Conservation (phyloP, 2,113 vertebrate species). For the Etheostoma cragini region DNA sequence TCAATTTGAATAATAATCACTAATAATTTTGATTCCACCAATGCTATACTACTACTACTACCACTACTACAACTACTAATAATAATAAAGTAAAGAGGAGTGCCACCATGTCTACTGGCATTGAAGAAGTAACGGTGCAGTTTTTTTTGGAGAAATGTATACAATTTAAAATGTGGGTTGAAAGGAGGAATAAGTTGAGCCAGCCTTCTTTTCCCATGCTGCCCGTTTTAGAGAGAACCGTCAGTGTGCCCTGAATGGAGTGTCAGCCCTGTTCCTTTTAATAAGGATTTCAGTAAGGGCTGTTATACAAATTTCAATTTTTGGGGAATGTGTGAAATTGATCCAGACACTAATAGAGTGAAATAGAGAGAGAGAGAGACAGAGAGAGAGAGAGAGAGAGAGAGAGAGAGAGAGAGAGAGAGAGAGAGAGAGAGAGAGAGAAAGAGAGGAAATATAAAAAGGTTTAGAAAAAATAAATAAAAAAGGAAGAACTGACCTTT, state of each 20-base stretch:
- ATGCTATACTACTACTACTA: too few species aligned
- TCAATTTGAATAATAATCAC: too few species aligned
- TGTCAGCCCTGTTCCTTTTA: background rate
- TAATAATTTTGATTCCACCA: too few species aligned
- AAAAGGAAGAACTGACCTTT: slow-evolving; percentile 36
- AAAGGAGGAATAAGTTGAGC: slow-evolving; percentile 12
- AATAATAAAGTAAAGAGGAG: too few species aligned
- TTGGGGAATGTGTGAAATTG: slow-evolving; percentile 52
- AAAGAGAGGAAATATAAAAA: slow-evolving; percentile 2
- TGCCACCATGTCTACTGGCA: too few species aligned
- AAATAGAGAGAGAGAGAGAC: slow-evolving; percentile 16
- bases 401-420: slow-evolving; percentile 34
- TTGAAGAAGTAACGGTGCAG: too few species aligned
- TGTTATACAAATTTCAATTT: slow-evolving; percentile 66
- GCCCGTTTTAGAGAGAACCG: too few species aligned
- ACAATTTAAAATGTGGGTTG: background rate
- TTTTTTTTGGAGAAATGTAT: too few species aligned
- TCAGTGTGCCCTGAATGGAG: too few species aligned
- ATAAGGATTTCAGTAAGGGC: slow-evolving; percentile 54
- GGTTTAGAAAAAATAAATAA: background rate
- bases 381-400: background rate
- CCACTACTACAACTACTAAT: too few species aligned
- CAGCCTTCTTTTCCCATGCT: too few species aligned
- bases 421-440: slow-evolving; percentile 20
- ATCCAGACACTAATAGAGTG: slow-evolving; percentile 36